A percentile compares a stretch with the other conserved stretches of the same genome.
Evolutionary conservation across 2,888 invertebrate species (phyloP).

Genomic region (Perizoma flavofasciatum): DNA sequence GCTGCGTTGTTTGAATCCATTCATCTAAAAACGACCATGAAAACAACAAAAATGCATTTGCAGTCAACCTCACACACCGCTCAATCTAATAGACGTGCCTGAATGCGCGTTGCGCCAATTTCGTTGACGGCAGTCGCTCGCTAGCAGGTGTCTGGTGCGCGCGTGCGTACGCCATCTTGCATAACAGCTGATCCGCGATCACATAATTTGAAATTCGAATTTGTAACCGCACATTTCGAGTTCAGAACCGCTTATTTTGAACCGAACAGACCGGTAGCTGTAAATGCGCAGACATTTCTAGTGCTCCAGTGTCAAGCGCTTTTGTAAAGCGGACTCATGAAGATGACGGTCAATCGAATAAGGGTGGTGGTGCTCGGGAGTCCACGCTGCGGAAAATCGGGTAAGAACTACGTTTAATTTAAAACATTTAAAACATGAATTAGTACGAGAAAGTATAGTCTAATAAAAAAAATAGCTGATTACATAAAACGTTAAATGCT

Average conservation of each 20-base stretch:
- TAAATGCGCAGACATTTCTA: slow-evolving; percentile 50
- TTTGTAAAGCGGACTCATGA: slow-evolving; percentile 67
- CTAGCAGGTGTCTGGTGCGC: slow-evolving; percentile 79
- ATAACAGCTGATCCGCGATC: slow-evolving; percentile 70
- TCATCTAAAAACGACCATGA: slow-evolving; percentile 38
- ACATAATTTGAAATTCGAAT: slow-evolving; percentile 54
- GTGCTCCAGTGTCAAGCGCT: no score
- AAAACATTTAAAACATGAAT: not conserved
- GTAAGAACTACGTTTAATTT: slow-evolving; percentile 85
- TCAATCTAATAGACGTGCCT: slow-evolving; percentile 62
- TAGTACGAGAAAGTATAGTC: no score
- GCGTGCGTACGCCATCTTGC: slow-evolving; percentile 70
- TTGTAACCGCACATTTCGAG: slow-evolving; percentile 29
- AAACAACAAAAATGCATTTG: slow-evolving; percentile 47
- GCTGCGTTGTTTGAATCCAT: not conserved
- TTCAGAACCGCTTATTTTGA: not conserved
- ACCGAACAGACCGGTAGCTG: slow-evolving; percentile 41
- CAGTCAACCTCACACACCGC: slow-evolving; percentile 55
- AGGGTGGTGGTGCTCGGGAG: slow-evolving; percentile 91
- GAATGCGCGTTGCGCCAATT: slow-evolving; percentile 74
- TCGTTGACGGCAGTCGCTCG: slow-evolving; percentile 75
- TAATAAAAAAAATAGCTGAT: no score
- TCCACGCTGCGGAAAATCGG: slow-evolving; percentile 90
- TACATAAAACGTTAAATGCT: not conserved
- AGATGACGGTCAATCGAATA: slow-evolving; percentile 91